Conservation (phyloP, 2,113 vertebrate species). For the Rissa tridactyla region DNA sequence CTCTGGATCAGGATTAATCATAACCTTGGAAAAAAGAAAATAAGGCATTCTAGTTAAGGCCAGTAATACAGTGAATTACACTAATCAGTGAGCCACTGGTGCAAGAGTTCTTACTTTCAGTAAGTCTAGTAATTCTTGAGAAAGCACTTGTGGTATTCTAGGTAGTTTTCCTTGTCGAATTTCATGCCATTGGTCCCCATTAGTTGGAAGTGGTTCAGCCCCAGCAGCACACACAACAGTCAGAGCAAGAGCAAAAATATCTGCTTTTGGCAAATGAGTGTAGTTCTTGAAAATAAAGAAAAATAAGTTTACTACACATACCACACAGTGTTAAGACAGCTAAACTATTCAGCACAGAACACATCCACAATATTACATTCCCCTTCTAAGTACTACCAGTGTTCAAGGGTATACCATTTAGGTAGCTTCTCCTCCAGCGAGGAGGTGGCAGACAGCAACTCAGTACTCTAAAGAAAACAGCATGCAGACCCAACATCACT, state of each 20-base stretch:
- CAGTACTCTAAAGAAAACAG: background rate
- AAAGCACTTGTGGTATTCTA: slow-evolving; percentile 89
- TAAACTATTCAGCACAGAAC: background rate
- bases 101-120: slow-evolving; percentile 83
- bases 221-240: slow-evolving; percentile 91
- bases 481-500: background rate
- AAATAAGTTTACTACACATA: background rate
- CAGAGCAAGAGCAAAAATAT: slow-evolving; percentile 94
- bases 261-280: slow-evolving; percentile 87
- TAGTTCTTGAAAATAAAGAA: slow-evolving; percentile 80
- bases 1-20: slow-evolving; percentile 91
- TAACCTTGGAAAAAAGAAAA: slow-evolving; percentile 76
- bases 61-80: background rate
- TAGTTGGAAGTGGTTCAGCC: slow-evolving; percentile 88
- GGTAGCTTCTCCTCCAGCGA: background rate
- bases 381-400: background rate
- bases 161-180: slow-evolving; percentile 91
- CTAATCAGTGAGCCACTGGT: background rate
- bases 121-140: slow-evolving; percentile 86
- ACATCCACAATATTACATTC: background rate
- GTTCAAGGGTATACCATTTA: background rate
- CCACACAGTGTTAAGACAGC: background rate
- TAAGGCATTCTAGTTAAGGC: background rate
- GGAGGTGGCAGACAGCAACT: background rate
- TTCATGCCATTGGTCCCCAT: slow-evolving; percentile 96